A percentile compares a stretch with the other conserved stretches of the same genome.
These are phyloP conservation scores for Sphenopsis melanotis DNA, from an alignment of 2,797 vertebrate species.

Conservation along the genomic window DNA sequence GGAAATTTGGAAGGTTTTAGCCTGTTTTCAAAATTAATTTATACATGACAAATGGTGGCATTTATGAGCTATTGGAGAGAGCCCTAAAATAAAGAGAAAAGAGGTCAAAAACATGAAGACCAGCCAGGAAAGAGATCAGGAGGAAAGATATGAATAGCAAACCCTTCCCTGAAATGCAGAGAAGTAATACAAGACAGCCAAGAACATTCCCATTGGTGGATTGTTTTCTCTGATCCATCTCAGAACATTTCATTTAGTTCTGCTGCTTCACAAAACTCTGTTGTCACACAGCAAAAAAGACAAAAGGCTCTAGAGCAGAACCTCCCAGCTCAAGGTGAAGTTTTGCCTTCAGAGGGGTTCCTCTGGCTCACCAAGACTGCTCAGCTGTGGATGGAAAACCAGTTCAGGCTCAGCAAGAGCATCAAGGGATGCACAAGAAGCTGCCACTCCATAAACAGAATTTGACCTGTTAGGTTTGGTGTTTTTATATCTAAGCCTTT, in stretches of 20 bases:
- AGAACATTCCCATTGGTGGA: neutral
- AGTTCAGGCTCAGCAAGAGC: neutral
- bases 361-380: neutral
- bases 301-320: neutral
- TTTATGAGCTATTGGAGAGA: neutral
- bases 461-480: neutral
- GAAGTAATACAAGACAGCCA: neutral
- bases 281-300: neutral
- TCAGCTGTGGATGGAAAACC: neutral
- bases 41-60: neutral
- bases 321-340: neutral
- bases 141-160: constrained; percentile 9
- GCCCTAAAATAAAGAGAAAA: constrained; percentile 26
- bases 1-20: constrained; percentile 2
- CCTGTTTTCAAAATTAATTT: neutral
- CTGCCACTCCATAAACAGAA: neutral
- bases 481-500: neutral
- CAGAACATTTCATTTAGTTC: neutral
- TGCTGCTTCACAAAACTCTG: neutral
- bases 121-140: neutral
- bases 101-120: neutral
- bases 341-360: neutral
- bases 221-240: neutral
- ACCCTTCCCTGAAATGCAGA: neutral
- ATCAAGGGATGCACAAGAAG: neutral